Conservation (phyloP, 1,140 invertebrate genomes). For the Drosophila tani region DNA sequence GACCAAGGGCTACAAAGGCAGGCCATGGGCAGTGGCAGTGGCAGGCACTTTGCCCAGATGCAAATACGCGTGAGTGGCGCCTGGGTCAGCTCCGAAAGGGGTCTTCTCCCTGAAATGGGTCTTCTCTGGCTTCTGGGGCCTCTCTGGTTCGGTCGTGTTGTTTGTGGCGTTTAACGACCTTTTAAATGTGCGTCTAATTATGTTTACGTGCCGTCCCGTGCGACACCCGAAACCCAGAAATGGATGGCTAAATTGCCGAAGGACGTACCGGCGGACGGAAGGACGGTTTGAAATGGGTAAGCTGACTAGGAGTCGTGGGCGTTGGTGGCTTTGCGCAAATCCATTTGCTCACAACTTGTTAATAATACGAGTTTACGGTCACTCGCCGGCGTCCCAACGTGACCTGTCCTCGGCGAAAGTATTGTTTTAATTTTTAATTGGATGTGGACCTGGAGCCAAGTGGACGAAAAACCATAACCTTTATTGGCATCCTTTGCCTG, state of each 20-base stretch:
- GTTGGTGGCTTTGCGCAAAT: slow-evolving; percentile 44
- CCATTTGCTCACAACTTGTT: slow-evolving; percentile 72
- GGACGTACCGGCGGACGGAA: slow-evolving; percentile 9
- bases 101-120: slow-evolving; percentile 31
- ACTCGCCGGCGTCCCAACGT: slow-evolving; percentile 32
- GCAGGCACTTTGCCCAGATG: slow-evolving; percentile 60
- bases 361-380: slow-evolving; percentile 71
- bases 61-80: slow-evolving; percentile 66
- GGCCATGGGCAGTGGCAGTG: slow-evolving; percentile 21
- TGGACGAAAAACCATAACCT: slow-evolving; percentile 13
- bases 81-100: slow-evolving; percentile 25
- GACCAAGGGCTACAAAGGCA: slow-evolving; percentile 7
- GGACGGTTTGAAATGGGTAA: slow-evolving; percentile 25
- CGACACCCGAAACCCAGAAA: slow-evolving; percentile 38
- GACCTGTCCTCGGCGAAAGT: slow-evolving; percentile 43
- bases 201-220: slow-evolving; percentile 68
- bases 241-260: slow-evolving; percentile 68
- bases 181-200: slow-evolving; percentile 81
- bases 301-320: slow-evolving; percentile 15
- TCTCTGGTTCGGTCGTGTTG: slow-evolving; percentile 22
- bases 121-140: slow-evolving; percentile 2
- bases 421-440: slow-evolving; percentile 69
- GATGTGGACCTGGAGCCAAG: slow-evolving; percentile 14
- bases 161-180: slow-evolving; percentile 71
- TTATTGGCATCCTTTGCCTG: slow-evolving; percentile 3